Percentiles rank a stretch among this genome's conserved stretches.
Evolutionary conservation across 2,113 vertebrate genomes (phyloP).

Genomic region (Anguilla rostrata): DNA sequence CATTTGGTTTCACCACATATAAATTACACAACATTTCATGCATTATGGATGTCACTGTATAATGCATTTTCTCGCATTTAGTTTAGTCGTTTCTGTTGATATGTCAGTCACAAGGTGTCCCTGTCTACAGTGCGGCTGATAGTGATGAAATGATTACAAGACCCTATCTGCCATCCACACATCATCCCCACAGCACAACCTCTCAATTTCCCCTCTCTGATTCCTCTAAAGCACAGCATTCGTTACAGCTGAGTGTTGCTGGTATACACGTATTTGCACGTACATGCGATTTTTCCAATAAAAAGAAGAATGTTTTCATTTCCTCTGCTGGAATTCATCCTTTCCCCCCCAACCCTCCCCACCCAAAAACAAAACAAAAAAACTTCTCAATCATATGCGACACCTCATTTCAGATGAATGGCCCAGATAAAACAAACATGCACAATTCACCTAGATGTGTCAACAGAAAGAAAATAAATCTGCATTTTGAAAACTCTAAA

Average conservation of each 20-base stretch:
- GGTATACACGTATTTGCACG: neutral
- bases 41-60: no score
- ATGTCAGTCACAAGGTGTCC: neutral
- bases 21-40: no score
- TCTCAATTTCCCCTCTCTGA: neutral
- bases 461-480: neutral
- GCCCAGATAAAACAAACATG: neutral
- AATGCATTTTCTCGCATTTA: no score
- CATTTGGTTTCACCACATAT: no score
- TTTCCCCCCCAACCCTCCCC: neutral
- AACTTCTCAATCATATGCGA: neutral
- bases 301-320: slow-evolving; percentile 33
- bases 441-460: neutral
- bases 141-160: neutral
- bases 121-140: neutral
- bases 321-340: slow-evolving; percentile 12
- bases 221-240: slow-evolving; percentile 1
- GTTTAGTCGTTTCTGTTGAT: no score
- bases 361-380: neutral
- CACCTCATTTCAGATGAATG: neutral
- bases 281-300: slow-evolving; percentile 14
- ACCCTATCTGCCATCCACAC: neutral
- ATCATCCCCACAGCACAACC: neutral
- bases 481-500: neutral
- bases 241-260: neutral